Percentiles rank a stretch among this genome's conserved stretches.
Evolutionary conservation across 2,888 invertebrate species (phyloP).

Genomic region (Melanchra persicariae): DNA sequence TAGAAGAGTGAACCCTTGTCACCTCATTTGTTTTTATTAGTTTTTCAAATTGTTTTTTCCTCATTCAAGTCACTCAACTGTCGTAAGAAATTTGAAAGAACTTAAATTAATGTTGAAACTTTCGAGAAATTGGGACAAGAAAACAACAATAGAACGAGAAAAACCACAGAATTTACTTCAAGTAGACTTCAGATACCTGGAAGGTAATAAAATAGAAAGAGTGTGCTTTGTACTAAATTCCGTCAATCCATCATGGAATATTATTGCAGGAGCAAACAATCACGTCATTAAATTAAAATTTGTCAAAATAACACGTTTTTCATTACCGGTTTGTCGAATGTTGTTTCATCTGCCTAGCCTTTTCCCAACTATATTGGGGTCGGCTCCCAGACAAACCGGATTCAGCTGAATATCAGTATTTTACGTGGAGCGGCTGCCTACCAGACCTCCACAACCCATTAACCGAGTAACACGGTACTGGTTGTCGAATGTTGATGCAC

Average conservation of each 20-base stretch:
- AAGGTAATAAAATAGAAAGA: neutral
- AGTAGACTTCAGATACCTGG: neutral
- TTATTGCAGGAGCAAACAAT: neutral
- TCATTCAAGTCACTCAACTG: constrained; percentile 47
- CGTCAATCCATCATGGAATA: neutral
- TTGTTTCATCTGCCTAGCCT: no score
- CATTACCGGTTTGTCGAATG: neutral
- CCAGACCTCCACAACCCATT: no score
- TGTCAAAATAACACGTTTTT: constrained; percentile 1
- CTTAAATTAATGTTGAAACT: constrained; percentile 55
- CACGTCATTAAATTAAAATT: constrained; percentile 3
- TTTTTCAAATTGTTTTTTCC: constrained; percentile 56
- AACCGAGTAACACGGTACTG: no score
- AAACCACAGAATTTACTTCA: constrained; percentile 32
- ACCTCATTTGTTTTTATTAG: constrained; percentile 58
- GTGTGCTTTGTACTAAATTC: neutral
- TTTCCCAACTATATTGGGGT: no score
- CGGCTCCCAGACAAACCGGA: no score
- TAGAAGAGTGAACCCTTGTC: constrained; percentile 33
- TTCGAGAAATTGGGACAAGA: constrained; percentile 59
- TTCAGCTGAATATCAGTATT: no score
- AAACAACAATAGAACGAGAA: constrained; percentile 64
- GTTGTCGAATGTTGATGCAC: constrained; percentile 5
- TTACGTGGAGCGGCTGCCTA: no score
- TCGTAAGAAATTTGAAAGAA: constrained; percentile 51